Conservation (phyloP, 2,113 vertebrate species). For the Orcinus orca region DNA sequence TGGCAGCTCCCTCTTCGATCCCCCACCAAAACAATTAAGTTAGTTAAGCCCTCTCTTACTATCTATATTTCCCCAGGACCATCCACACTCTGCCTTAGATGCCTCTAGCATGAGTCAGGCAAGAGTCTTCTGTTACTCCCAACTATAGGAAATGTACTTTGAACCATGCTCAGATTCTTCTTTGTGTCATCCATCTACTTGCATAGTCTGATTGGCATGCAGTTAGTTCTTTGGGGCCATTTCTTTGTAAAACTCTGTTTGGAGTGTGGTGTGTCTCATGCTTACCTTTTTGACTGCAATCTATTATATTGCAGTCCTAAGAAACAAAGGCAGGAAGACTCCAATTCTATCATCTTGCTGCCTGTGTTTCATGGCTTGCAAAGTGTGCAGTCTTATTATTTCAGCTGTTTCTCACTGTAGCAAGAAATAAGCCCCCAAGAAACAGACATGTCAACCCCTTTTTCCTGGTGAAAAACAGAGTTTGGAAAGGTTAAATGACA, state of each 20-base stretch:
- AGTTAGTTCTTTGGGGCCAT: background rate
- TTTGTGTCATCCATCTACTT: background rate
- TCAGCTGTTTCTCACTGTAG: background rate
- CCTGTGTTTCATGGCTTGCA: background rate
- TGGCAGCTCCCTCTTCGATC: background rate
- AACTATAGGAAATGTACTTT: background rate
- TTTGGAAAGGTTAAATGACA: background rate
- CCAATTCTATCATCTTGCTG: background rate
- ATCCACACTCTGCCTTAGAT: background rate
- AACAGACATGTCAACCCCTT: background rate
- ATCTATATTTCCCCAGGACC: background rate
- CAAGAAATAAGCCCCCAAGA: background rate
- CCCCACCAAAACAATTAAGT: background rate
- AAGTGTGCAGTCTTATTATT: background rate
- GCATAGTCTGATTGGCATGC: background rate
- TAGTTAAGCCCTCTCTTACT: background rate
- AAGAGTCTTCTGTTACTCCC: background rate
- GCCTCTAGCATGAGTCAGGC: background rate
- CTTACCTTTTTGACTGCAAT: background rate
- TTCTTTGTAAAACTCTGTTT: constrained; percentile 17
- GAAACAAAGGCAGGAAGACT: background rate
- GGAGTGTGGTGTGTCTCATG: background rate
- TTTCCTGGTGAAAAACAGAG: background rate
- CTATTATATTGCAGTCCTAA: background rate
- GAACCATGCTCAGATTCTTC: background rate